A percentile compares a stretch with the other conserved stretches of the same genome.
Evolutionary conservation across 1,140 invertebrate species (phyloP).

Genomic region (Drosophila insularis): DNA sequence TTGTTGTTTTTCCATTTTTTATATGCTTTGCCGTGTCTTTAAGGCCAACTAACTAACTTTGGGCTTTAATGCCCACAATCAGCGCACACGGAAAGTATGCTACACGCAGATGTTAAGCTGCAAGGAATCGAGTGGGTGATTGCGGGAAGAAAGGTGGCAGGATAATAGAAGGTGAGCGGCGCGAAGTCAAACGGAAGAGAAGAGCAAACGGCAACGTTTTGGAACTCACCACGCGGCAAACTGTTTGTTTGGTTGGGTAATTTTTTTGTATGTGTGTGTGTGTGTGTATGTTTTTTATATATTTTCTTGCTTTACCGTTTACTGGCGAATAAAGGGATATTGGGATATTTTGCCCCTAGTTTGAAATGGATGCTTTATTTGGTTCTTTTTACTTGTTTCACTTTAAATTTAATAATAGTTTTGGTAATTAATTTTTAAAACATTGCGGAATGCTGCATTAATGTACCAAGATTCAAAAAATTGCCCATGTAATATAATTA

Average conservation of each 20-base stretch:
- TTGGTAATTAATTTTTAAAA: not conserved
- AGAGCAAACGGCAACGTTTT: slow-evolving; percentile 39
- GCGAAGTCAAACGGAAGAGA: not conserved
- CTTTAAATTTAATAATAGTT: not conserved
- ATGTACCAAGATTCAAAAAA: too few species aligned
- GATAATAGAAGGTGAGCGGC: not conserved
- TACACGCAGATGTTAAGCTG: slow-evolving; percentile 45
- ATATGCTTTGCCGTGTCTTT: slow-evolving; percentile 38
- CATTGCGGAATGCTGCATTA: too few species aligned
- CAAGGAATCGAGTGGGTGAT: not conserved
- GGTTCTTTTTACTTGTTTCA: not conserved
- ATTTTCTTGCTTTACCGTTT: not conserved
- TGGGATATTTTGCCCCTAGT: not conserved
- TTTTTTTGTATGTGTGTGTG: not conserved
- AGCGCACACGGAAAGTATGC: slow-evolving; percentile 67
- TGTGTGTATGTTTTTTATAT: not conserved
- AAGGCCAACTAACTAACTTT: slow-evolving; percentile 44
- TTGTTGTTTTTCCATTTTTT: too few species aligned
- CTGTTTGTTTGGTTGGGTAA: slow-evolving; percentile 8
- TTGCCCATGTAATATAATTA: too few species aligned
- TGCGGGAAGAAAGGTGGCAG: not conserved
- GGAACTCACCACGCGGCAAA: slow-evolving; percentile 48
- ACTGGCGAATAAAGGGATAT: slow-evolving; percentile 2
- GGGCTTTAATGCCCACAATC: slow-evolving; percentile 61
- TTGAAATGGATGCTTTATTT: not conserved